Base-by-base conservation (phyloP, 2,888 invertebrate species). In the Yponomeuta malinellus region DNA sequence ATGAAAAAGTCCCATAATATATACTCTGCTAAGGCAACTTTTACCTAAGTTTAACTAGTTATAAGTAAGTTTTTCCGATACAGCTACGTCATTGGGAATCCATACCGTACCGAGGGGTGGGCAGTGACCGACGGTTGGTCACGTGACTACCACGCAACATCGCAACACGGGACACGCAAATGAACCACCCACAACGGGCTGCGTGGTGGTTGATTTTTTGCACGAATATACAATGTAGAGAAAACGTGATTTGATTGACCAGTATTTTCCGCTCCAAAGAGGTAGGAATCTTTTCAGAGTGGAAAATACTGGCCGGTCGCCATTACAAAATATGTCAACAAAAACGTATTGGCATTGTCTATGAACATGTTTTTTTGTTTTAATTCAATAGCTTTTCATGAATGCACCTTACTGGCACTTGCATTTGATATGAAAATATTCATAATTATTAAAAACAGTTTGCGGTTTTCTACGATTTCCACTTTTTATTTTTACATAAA, bases 101-200 rank as follows among this genome's bases (percentile, higher is more conserved):
- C 23, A 23, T 48, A 68, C 37, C 52, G 12, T 12, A 59, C 67
- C 67, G n/a, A n/a, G 67, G 67, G 67, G 67, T 67, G 33, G 67
- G 12, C 67, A n/a, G 43, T 43, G 67, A 10, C 23, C 64, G 70
- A 68, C 29, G 31, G n/a, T 48, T 1, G 65, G 64, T 72, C 78
- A 78, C 75, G 77, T 75, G 75, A 74, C 71, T 52, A 31, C 23
- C 68, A 69, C 68, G 68, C 65, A 65, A 33, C 43, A 43, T 43
- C 43, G 43, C 43, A 43, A 43, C 43, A 67, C 12, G 64, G 37
- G 10, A 43, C 66, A 66, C 43, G 67, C 67, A 43, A 37, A 65
- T 59, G 15, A 59, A 65, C 12, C 65, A 65, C 65, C 65, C 65
- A 29, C 33, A 8, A 5, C 65, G 5, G 31, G 3, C 65, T 31